Base-by-base conservation (phyloP, 2,797 vertebrate genomes). In the Poeciliopsis paucimaculata region DNA sequence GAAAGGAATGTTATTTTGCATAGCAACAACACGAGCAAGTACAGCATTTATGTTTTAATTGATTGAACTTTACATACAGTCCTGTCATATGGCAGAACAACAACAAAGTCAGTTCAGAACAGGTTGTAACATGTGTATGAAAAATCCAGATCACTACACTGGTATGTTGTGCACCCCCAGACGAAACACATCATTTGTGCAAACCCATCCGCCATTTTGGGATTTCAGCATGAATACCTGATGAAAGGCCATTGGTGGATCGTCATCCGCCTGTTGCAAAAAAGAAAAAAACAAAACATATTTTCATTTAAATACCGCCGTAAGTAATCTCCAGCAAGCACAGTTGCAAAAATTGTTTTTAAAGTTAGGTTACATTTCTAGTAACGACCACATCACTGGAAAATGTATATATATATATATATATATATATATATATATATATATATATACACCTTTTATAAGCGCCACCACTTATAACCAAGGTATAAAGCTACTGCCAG, bases 171-270 rank as follows among this genome's bases (percentile, higher is more conserved):
- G 95, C 45, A 96, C 87, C 46, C 96, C 94, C 92, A 96, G 89
- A 84, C 95, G 91, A 91, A 97, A 96, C 81, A 97, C 93, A 15
- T 96, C 93, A 57, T 96, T 96, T 47, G 93, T 95, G 91, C 96
- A 97, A 62, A 94, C 90, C 94, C 96, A 96, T 31, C 90, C 89
- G 34, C 90, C 86, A 70, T 93, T 93, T 51, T 92, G 81, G 34
- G 84, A 92, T 90, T 95, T 96, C 89, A 96, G 90, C 92, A 96
- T 85, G 85, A 96, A 96, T 72, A 96, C 90, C 82, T 96, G 95
- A 78, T 96, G 95, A 81, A 96, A 96, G 64, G 94, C 96, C 94
- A 97, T 95, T 34, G 96, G 94, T 70, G 90, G 94, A 85, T 97
- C 95, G 1, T 94, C 92, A 86, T 96, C 94, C 41, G 92, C 94